Evolutionary conservation across 2,113 vertebrate species (phyloP).

Genomic region (Strix uralensis): DNA sequence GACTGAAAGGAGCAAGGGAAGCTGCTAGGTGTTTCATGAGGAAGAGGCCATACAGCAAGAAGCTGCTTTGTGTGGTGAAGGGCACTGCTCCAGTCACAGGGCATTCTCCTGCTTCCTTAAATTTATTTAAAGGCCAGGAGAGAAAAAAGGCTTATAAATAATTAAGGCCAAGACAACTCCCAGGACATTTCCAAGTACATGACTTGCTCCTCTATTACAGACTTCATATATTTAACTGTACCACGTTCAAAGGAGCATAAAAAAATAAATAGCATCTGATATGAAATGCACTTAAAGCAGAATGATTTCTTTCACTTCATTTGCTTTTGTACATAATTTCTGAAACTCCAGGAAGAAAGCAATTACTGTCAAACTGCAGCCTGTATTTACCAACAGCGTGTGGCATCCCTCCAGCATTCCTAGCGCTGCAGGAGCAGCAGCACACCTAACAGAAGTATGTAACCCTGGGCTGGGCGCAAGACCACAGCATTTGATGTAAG

Average conservation of each 20-base stretch:
- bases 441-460: conserved; percentile 84
- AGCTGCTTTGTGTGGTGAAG: neutral
- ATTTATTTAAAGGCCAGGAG: neutral
- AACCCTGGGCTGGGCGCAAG: conserved; percentile 63
- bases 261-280: neutral
- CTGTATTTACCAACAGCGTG: conserved; percentile 58
- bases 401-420: conserved; percentile 70
- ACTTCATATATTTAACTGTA: neutral
- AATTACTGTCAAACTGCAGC: conserved; percentile 20
- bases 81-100: neutral
- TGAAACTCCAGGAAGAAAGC: conserved; percentile 39
- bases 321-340: neutral
- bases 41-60: neutral
- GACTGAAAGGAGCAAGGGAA: neutral
- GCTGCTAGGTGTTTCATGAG: neutral
- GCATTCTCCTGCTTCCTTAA: neutral
- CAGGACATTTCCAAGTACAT: neutral
- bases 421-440: conserved; percentile 61
- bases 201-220: neutral
- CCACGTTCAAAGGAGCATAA: neutral
- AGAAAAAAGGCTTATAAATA: neutral
- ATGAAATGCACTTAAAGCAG: neutral
- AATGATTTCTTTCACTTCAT: neutral
- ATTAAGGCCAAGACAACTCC: neutral
- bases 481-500: conserved; percentile 24